A percentile compares a stretch with the other conserved stretches of the same genome.
Evolutionary conservation across 2,888 invertebrate species (phyloP).

Genomic region (Villa cingulata): DNA sequence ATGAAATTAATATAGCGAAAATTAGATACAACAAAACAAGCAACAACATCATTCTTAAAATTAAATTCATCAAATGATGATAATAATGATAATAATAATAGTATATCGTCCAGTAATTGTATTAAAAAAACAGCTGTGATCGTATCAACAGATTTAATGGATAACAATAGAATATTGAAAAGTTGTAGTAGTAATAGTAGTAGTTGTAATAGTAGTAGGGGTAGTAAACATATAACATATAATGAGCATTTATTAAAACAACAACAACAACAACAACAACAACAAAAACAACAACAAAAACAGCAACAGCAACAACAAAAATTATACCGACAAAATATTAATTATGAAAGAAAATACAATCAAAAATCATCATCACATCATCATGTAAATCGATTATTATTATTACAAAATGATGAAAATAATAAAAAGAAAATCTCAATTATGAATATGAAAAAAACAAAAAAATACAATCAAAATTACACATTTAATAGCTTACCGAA

Average conservation of each 20-base stretch:
- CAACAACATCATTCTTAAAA: constrained; percentile 33
- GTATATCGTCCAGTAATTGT: constrained; percentile 26
- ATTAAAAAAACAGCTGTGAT: constrained; percentile 30
- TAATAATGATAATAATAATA: constrained; percentile 28
- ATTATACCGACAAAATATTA: background rate
- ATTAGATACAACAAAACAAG: constrained; percentile 16
- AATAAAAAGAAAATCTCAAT: constrained; percentile 8
- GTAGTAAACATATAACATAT: constrained; percentile 13
- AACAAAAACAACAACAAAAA: too few relatives aligned
- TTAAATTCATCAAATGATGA: constrained; percentile 28
- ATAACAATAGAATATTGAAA: background rate
- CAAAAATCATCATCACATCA: too few relatives aligned
- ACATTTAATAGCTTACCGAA: constrained; percentile 9
- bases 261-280: constrained; percentile 9
- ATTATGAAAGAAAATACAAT: too few relatives aligned
- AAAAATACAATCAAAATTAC: constrained; percentile 10
- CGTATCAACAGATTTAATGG: constrained; percentile 11
- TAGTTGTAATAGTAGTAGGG: background rate
- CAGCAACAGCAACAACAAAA: too few relatives aligned
- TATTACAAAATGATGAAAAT: too few relatives aligned
- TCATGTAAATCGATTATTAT: background rate
- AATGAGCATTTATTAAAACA: constrained; percentile 13
- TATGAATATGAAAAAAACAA: constrained; percentile 16
- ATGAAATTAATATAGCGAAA: constrained; percentile 13
- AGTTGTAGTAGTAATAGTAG: background rate